These are phyloP conservation scores for Dugesia japonica DNA, from an alignment of 2,888 invertebrate genomes.

Conservation along the genomic window DNA sequence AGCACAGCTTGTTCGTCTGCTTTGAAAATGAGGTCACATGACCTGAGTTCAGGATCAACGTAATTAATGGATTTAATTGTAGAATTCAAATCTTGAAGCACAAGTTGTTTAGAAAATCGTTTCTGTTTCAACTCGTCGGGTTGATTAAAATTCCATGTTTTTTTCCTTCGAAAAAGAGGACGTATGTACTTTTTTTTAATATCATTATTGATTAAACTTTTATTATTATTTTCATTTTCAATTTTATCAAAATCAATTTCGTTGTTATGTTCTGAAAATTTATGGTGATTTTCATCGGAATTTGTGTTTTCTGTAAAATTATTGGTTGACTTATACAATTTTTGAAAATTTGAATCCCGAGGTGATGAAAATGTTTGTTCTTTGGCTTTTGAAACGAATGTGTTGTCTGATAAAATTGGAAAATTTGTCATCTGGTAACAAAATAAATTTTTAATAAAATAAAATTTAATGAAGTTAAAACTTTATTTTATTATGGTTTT, in stretches of 20 bases:
- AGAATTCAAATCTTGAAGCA: background rate
- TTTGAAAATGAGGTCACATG: background rate
- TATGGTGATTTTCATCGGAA: too few species aligned
- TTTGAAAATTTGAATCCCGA: too few species aligned
- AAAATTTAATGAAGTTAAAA: too few species aligned
- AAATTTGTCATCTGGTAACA: too few species aligned
- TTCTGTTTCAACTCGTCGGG: background rate
- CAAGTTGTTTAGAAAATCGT: background rate
- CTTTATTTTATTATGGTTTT: too few species aligned
- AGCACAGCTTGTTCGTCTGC: background rate
- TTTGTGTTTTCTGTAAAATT: too few species aligned
- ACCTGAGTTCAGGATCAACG: constrained; percentile 6
- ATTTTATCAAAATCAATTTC: background rate
- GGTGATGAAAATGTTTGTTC: too few species aligned
- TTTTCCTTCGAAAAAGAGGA: background rate
- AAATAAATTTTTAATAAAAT: too few species aligned
- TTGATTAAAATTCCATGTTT: background rate
- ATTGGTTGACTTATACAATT: too few species aligned
- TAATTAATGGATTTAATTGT: background rate
- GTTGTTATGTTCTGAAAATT: too few species aligned
- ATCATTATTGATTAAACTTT: background rate
- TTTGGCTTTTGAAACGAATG: too few species aligned
- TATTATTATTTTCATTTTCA: background rate
- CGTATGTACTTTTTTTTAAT: background rate
- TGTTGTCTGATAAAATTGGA: too few species aligned